A percentile compares a stretch with the other conserved stretches of the same genome.
Evolutionary conservation across 2,888 invertebrate genomes (phyloP).

Genomic region (Polia nebulosa): DNA sequence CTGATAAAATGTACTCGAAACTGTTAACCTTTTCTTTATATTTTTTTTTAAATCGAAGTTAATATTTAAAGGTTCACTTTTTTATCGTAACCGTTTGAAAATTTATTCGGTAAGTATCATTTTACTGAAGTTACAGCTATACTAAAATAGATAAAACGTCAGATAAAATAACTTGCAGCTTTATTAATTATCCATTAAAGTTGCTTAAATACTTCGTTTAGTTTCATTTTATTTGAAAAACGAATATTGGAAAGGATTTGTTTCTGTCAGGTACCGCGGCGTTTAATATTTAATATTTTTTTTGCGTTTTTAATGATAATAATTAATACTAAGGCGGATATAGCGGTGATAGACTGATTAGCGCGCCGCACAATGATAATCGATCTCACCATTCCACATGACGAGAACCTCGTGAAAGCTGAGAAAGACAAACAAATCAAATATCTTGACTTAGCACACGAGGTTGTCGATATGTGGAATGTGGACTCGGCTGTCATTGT

Average conservation of each 20-base stretch:
- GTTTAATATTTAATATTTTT: too few species aligned
- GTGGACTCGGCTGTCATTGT: too few species aligned
- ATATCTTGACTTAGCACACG: too few species aligned
- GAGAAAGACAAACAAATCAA: too few species aligned
- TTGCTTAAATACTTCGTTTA: constrained; percentile 24
- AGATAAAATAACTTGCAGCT: constrained; percentile 37
- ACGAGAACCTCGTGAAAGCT: too few species aligned
- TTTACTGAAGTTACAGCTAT: constrained; percentile 44
- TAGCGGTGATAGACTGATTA: too few species aligned
- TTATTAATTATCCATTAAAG: constrained; percentile 47
- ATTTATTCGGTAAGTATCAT: constrained; percentile 50
- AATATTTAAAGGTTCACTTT: constrained; percentile 33
- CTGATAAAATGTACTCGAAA: background rate
- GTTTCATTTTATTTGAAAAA: background rate
- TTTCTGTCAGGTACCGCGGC: too few species aligned
- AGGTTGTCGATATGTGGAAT: too few species aligned
- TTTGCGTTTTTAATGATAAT: too few species aligned
- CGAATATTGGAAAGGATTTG: background rate
- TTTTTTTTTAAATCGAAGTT: constrained; percentile 13
- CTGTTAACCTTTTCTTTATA: background rate
- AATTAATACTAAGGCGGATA: too few species aligned
- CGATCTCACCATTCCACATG: too few species aligned
- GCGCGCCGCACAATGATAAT: too few species aligned
- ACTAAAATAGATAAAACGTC: constrained; percentile 46
- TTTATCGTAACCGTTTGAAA: constrained; percentile 27